phyloP scores from a whole-genome alignment of 2,113 vertebrate species.

The Uria lomvia region DNA sequence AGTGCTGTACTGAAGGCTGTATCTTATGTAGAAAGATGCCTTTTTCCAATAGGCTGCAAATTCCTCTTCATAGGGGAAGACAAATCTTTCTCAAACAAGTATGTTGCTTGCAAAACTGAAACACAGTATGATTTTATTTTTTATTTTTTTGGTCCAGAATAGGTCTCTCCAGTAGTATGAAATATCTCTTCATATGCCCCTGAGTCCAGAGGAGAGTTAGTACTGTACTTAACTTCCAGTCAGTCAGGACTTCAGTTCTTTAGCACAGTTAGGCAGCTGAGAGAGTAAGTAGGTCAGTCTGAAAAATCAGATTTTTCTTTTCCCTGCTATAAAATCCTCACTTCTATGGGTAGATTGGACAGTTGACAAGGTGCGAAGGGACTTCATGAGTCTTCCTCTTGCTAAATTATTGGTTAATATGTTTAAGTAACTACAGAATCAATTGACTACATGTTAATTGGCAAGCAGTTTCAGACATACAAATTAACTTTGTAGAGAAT shows the following conservation, averaged over 20 bases:
- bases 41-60: not conserved
- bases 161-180: not conserved
- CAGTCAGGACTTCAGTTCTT: not conserved
- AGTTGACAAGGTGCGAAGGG: not conserved
- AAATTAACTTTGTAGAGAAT: not conserved
- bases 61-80: not conserved
- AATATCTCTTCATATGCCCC: not conserved
- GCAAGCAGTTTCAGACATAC: not conserved
- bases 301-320: not conserved
- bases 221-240: not conserved
- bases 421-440: not conserved
- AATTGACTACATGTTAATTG: not conserved
- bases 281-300: not conserved
- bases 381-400: not conserved
- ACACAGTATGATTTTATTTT: not conserved
- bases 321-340: not conserved
- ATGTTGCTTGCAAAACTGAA: not conserved
- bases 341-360: not conserved
- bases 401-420: not conserved
- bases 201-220: not conserved
- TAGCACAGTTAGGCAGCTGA: not conserved
- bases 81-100: not conserved
- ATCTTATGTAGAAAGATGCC: not conserved
- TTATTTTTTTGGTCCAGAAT: not conserved
- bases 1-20: not conserved